Conservation (phyloP, 2,888 invertebrate species). For the Gonocerus acuteangulatus region DNA sequence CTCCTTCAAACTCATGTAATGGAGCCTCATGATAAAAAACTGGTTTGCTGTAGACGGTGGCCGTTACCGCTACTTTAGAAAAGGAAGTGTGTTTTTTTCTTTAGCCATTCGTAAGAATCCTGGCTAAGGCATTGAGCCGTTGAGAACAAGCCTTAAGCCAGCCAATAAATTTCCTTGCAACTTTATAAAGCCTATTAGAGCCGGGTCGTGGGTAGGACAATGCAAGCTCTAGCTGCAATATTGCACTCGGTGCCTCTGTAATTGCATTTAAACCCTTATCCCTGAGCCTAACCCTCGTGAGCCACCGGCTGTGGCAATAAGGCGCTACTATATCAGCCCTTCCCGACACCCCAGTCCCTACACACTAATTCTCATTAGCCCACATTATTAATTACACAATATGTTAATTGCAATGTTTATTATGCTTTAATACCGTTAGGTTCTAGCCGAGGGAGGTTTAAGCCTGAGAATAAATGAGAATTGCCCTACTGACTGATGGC, state of each 20-base stretch:
- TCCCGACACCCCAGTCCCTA: background rate
- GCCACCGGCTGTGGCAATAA: background rate
- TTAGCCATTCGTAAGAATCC: no score
- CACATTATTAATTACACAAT: background rate
- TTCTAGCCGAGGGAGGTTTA: no score
- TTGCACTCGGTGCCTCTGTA: background rate
- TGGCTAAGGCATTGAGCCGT: no score
- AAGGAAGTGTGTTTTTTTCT: no score
- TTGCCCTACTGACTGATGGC: no score
- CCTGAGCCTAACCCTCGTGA: no score
- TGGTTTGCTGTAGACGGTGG: no score
- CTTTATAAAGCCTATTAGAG: slow-evolving; percentile 1
- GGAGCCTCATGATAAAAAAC: no score
- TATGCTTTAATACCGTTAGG: background rate
- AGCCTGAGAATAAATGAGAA: no score
- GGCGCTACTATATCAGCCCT: background rate
- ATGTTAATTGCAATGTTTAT: background rate
- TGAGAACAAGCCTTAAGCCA: background rate
- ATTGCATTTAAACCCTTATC: background rate
- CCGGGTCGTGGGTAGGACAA: background rate
- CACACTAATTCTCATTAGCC: slow-evolving; percentile 1
- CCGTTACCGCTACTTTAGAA: no score
- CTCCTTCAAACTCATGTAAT: no score
- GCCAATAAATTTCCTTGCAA: background rate
- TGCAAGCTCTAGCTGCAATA: background rate